A percentile compares a stretch with the other conserved stretches of the same genome.
Evolutionary conservation across 2,888 invertebrate genomes (phyloP).

Genomic region (Sphaerophoria rueppellii): DNA sequence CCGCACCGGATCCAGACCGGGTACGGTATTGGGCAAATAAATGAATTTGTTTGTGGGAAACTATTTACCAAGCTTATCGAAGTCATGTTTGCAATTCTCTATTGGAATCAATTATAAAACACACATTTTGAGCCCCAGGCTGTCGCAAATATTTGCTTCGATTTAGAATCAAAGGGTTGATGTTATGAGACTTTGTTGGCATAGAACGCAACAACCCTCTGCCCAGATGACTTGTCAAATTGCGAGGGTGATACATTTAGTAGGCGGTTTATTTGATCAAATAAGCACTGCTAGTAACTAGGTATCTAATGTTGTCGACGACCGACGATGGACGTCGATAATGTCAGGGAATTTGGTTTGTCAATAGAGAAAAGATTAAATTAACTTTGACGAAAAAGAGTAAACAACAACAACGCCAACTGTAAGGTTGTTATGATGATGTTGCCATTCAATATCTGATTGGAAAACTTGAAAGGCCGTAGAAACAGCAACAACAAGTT

Average conservation of each 20-base stretch:
- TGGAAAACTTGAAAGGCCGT: conserved; percentile 34
- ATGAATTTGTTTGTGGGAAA: conserved; percentile 60
- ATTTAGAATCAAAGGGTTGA: conserved; percentile 47
- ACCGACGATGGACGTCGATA: not conserved
- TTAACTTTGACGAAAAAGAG: conserved; percentile 35
- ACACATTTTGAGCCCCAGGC: conserved; percentile 61
- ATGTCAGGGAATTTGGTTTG: conserved; percentile 18
- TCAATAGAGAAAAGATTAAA: conserved; percentile 58
- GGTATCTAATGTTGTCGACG: not conserved
- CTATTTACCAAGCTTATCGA: conserved; percentile 70
- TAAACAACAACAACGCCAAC: not conserved
- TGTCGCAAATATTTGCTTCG: conserved; percentile 66
- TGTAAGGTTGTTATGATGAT: not conserved
- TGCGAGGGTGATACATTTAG: not conserved
- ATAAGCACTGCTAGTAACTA: conserved; percentile 15
- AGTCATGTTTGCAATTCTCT: conserved; percentile 71
- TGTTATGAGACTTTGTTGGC: too few relatives aligned
- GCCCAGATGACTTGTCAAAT: not conserved
- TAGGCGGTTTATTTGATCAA: conserved; percentile 27
- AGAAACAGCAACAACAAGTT: conserved; percentile 3
- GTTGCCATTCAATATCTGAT: conserved; percentile 10
- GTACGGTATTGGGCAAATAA: conserved; percentile 48
- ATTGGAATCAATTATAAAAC: conserved; percentile 73
- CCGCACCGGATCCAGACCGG: conserved; percentile 1
- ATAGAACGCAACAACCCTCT: not conserved